phyloP scores from a whole-genome alignment of 2,888 invertebrate genomes.

The Eupeodes latifasciatus region DNA sequence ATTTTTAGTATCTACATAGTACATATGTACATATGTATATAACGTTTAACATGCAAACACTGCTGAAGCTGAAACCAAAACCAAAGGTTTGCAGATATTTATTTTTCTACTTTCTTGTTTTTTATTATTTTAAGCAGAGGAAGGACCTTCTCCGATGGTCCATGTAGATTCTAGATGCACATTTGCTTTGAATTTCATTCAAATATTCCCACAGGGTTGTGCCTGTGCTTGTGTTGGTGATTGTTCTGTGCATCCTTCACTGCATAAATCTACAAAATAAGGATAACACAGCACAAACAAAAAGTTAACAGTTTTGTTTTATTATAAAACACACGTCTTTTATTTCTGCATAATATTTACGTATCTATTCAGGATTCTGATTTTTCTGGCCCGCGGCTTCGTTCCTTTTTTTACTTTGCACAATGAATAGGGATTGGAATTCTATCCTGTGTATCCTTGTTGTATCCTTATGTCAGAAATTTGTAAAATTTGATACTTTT shows the following conservation, averaged over 20 bases:
- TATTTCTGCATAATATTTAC: neutral
- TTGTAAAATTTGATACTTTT: constrained; percentile 25
- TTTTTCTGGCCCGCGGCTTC: constrained; percentile 1
- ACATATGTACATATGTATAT: no score
- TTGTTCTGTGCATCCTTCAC: constrained; percentile 15
- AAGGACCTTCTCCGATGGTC: neutral
- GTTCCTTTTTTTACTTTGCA: neutral
- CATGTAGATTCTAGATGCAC: constrained; percentile 3
- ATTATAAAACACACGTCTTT: constrained; percentile 13
- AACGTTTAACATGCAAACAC: constrained; percentile 31
- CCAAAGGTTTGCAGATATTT: constrained; percentile 9
- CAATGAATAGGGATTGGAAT: constrained; percentile 8
- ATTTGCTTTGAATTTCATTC: constrained; percentile 25
- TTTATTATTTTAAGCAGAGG: neutral
- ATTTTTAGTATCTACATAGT: neutral
- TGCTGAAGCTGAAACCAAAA: constrained; percentile 15
- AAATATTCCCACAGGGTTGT: constrained; percentile 12
- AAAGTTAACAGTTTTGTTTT: constrained; percentile 2
- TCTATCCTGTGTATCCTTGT: neutral
- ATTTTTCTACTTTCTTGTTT: neutral
- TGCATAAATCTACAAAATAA: constrained; percentile 35
- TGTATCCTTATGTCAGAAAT: constrained; percentile 15
- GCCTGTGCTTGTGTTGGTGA: neutral
- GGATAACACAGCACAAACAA: constrained; percentile 14
- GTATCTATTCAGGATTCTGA: constrained; percentile 28